Base-by-base conservation (phyloP, 2,797 vertebrate genomes). In the Arctocebus calabarensis region DNA sequence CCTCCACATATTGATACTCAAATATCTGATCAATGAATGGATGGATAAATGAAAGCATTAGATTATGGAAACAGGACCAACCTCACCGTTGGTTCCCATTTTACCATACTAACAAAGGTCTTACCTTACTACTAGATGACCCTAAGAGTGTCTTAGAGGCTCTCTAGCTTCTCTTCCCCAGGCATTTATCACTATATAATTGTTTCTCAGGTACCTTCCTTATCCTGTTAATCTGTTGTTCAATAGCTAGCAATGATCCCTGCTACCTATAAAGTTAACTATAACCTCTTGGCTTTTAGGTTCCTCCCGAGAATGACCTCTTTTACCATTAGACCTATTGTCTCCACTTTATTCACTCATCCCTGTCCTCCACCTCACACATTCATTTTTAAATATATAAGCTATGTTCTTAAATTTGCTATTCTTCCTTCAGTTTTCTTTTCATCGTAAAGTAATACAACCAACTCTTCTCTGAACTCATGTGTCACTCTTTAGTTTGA, bases 201-300 rank as follows among this genome's bases (percentile, higher is more conserved):
- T 84, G 57, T 88, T 94, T 83, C 82, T 55, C 29, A 84, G 90
- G 73, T 62, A 84, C 57, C 57, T 73, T 79, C 64, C 37, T 64
- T 73, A 59, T 20, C 61, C 61, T 87, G 43, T 90, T 62, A 71
- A 32, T 82, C 52, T 84, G 55, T 48, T 93, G 5, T n/a, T 45
- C 20, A 68, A 52, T 1, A 71, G 57, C 34, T 52, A 97, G 48
- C 45, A 95, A 55, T 22, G 27, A 17, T 55, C 23, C 22, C 25
- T 77, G 57, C 23, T 74, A 34, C 25, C 20, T 91, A 75, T 0
- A 1, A 84, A 90, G 16, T 75, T 68, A 81, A 45, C n/a, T 75
- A 62, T 3, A 66, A 73, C 14, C 74, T 83, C 52, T 62, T 81
- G 25, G 52, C 59, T 94, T 93, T 87, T 75, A 84, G 23, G 68